Percentiles rank a stretch among this genome's conserved stretches.
phyloP scores from a whole-genome alignment of 2,888 invertebrate genomes.

The Aleiodes leptofemur region DNA sequence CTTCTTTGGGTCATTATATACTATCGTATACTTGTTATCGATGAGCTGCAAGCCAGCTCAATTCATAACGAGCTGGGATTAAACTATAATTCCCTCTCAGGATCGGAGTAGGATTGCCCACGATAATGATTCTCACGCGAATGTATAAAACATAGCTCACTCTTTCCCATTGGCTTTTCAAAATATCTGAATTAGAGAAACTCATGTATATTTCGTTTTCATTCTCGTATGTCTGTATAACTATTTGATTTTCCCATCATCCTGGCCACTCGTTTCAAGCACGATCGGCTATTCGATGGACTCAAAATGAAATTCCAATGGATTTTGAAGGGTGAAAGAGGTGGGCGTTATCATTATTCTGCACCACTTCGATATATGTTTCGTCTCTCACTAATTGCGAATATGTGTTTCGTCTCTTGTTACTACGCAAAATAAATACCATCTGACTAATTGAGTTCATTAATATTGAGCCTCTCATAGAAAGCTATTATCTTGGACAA shows the following conservation, averaged over 20 bases:
- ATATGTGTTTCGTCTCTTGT: constrained; percentile 2
- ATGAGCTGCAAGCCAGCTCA: constrained; percentile 62
- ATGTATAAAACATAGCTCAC: constrained; percentile 63
- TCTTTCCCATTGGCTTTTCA: constrained; percentile 38
- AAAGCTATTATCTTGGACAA: neutral
- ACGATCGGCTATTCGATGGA: constrained; percentile 37
- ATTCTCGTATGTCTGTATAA: constrained; percentile 4
- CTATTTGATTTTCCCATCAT: constrained; percentile 3
- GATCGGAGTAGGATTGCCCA: constrained; percentile 50
- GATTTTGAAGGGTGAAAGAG: constrained; percentile 24
- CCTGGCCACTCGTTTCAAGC: constrained; percentile 29
- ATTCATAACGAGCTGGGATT: constrained; percentile 66
- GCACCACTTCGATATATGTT: constrained; percentile 25
- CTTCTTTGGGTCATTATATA: constrained; percentile 21
- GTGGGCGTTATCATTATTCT: constrained; percentile 38
- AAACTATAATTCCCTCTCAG: constrained; percentile 65
- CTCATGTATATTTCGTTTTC: constrained; percentile 29
- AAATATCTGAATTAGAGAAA: constrained; percentile 64
- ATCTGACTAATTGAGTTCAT: constrained; percentile 23
- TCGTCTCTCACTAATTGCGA: constrained; percentile 42
- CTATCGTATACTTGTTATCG: constrained; percentile 6
- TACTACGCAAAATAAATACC: neutral
- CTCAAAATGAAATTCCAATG: constrained; percentile 42
- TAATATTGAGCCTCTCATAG: constrained; percentile 10
- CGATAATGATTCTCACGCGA: constrained; percentile 64